Evolutionary conservation across 1,140 invertebrate species (phyloP).

Genomic region (Lamellibrachia luymesi): DNA sequence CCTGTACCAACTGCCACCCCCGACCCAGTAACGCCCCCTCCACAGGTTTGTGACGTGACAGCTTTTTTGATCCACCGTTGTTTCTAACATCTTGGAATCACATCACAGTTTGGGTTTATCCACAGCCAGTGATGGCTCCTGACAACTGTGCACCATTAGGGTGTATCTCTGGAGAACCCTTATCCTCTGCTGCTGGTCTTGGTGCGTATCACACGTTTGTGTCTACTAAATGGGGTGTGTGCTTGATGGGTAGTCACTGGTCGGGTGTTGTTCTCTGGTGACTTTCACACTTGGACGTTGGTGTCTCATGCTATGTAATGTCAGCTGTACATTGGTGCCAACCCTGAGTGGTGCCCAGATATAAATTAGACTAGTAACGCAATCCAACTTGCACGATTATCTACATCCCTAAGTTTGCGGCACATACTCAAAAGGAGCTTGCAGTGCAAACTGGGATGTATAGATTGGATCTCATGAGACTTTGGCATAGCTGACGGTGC

Average conservation of each 20-base stretch:
- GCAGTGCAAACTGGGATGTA: too few species aligned
- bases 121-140: neutral
- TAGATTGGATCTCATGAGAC: too few species aligned
- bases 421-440: too few species aligned
- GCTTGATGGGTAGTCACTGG: neutral
- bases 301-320: neutral
- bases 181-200: neutral
- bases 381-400: too few species aligned
- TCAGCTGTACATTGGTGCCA: neutral
- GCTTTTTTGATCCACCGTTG: neutral
- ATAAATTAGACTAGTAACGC: too few species aligned
- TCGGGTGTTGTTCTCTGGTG: neutral
- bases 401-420: too few species aligned
- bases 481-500: too few species aligned
- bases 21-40: slow-evolving; percentile 44
- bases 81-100: neutral
- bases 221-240: neutral
- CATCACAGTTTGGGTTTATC: neutral
- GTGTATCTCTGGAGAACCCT: neutral
- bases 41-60: slow-evolving; percentile 10
- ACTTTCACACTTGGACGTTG: neutral
- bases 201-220: neutral
- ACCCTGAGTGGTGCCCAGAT: too few species aligned
- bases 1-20: slow-evolving; percentile 18
- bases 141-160: neutral